Percentiles rank a stretch among this genome's conserved stretches.
phyloP scores from a whole-genome alignment of 2,888 invertebrate genomes.

The Acholoe squamosa region DNA sequence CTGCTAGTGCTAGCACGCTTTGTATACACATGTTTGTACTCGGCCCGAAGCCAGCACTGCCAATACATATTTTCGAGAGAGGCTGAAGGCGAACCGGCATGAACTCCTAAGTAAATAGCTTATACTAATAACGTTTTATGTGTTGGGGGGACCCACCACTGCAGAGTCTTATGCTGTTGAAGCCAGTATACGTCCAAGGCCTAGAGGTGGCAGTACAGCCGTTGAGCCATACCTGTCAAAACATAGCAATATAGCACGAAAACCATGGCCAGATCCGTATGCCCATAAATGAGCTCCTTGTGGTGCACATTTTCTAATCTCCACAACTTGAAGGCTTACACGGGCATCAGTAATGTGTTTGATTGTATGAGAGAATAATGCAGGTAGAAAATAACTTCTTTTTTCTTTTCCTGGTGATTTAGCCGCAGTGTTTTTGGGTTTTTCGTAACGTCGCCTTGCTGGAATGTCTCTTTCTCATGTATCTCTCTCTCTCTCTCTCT shows the following conservation, averaged over 20 bases:
- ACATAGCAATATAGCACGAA: conserved; percentile 16
- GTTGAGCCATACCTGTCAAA: not conserved
- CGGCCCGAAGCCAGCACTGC: not conserved
- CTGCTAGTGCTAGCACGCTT: not conserved
- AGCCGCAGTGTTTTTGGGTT: no score
- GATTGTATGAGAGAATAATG: no score
- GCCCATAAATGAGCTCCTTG: no score
- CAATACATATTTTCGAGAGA: conserved; percentile 31
- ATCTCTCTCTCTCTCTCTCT: no score
- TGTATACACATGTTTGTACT: conserved; percentile 8
- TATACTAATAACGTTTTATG: conserved; percentile 32
- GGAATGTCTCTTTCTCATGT: no score
- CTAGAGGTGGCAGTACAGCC: not conserved
- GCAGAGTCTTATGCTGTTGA: not conserved
- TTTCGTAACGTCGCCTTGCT: no score
- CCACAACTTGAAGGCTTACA: no score
- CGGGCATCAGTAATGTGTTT: no score
- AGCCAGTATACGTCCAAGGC: not conserved
- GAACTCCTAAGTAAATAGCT: conserved; percentile 38
- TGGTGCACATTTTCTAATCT: no score
- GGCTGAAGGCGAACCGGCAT: conserved; percentile 1
- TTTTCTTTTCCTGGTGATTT: no score
- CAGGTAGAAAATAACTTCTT: no score
- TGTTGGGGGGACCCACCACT: not conserved
- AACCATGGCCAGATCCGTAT: no score